A percentile compares a stretch with the other conserved stretches of the same genome.
These are phyloP conservation scores for Nymphicus hollandicus DNA, from an alignment of 2,113 vertebrate genomes.

Conservation along the genomic window DNA sequence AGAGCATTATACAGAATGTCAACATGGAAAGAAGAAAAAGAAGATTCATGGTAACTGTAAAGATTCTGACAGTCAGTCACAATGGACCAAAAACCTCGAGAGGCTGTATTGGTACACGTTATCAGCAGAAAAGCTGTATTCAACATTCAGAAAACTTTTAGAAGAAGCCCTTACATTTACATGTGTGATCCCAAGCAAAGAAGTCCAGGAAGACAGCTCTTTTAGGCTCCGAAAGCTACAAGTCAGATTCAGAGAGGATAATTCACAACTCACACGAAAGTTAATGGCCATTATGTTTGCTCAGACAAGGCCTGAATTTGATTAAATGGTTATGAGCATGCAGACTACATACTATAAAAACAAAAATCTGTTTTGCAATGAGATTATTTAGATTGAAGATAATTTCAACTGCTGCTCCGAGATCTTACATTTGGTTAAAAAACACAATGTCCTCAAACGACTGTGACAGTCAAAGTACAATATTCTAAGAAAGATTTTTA, in stretches of 20 bases:
- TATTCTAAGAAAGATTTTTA: not conserved
- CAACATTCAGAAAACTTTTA: not conserved
- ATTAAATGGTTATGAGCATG: not conserved
- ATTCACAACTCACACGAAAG: not conserved
- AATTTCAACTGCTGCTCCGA: not conserved
- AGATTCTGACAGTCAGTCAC: not conserved
- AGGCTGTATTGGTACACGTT: not conserved
- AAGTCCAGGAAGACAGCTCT: not conserved
- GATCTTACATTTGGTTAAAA: not conserved
- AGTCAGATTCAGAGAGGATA: constrained; percentile 1
- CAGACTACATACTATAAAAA: not conserved
- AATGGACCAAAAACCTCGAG: not conserved
- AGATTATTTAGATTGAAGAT: not conserved
- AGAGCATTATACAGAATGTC: not conserved
- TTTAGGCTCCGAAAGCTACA: not conserved
- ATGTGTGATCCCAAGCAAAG: not conserved
- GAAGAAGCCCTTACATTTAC: not conserved
- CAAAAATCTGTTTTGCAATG: not conserved
- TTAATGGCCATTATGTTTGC: constrained; percentile 28
- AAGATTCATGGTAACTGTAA: not conserved
- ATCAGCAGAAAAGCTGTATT: not conserved
- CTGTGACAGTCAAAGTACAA: not conserved
- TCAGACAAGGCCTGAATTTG: constrained; percentile 35
- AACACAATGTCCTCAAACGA: not conserved
- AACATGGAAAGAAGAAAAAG: not conserved